Percentiles rank a stretch among this genome's conserved stretches.
Conservation (phyloP, 2,888 invertebrate species). For the Ganaspis brasiliensis region DNA sequence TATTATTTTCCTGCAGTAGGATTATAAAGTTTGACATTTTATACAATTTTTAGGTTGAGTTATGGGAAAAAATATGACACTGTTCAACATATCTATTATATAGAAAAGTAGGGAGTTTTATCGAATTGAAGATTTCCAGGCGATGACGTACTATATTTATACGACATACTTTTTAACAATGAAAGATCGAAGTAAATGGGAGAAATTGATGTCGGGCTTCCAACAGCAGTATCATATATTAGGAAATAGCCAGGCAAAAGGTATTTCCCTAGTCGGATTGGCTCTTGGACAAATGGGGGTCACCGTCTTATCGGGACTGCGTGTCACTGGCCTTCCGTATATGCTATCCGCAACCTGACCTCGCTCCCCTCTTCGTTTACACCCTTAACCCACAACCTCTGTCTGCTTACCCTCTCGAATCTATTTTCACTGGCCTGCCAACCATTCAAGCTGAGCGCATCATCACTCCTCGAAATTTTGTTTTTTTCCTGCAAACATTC, state of each 20-base stretch:
- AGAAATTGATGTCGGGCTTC: not conserved
- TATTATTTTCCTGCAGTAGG: conserved; percentile 10
- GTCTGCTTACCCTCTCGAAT: conserved; percentile 24
- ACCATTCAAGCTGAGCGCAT: not conserved
- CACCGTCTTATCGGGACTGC: conserved; percentile 45
- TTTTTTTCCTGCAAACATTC: conserved; percentile 22
- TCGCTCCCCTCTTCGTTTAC: conserved; percentile 31
- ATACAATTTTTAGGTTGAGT: not conserved
- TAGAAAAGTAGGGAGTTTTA: conserved; percentile 4
- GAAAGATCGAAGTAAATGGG: not conserved
- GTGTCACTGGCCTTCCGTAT: conserved; percentile 11
- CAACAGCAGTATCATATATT: not conserved
- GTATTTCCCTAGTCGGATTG: conserved; percentile 42
- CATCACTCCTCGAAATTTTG: conserved; percentile 17
- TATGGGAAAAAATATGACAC: not conserved
- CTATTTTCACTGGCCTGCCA: conserved; percentile 16
- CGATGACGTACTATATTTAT: not conserved
- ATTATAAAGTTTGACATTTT: no score
- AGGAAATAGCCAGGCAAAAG: conserved; percentile 27
- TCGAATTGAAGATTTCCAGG: not conserved
- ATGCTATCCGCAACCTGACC: conserved; percentile 34
- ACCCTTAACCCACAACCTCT: conserved; percentile 29
- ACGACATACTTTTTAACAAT: not conserved
- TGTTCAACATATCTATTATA: not conserved
- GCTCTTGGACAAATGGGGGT: conserved; percentile 52